phyloP scores from a whole-genome alignment of 2,797 vertebrate genomes.

The Nasua narica region DNA sequence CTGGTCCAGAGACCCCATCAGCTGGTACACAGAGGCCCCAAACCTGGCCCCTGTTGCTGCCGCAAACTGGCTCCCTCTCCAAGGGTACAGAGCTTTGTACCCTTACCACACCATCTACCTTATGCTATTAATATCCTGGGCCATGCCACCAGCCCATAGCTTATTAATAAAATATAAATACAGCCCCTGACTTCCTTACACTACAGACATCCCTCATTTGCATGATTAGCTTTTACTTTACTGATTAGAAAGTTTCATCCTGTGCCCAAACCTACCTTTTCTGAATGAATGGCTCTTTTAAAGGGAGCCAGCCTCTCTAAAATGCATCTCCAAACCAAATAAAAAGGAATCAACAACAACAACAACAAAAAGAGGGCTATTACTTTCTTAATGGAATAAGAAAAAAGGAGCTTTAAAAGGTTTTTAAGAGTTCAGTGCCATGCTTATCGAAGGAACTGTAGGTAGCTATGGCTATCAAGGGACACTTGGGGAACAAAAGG shows the following conservation, averaged over 20 bases:
- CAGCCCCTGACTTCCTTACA: not conserved
- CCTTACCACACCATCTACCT: not conserved
- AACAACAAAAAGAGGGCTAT: not conserved
- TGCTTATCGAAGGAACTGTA: not conserved
- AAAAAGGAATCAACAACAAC: not conserved
- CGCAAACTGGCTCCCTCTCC: not conserved
- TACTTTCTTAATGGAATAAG: not conserved
- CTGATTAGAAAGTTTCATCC: slow-evolving; percentile 56
- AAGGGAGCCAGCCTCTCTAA: not conserved
- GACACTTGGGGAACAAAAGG: not conserved
- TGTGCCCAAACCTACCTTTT: not conserved
- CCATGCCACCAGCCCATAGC: not conserved
- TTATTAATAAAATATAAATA: slow-evolving; percentile 55
- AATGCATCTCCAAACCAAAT: slow-evolving; percentile 1
- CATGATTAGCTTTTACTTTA: slow-evolving; percentile 67
- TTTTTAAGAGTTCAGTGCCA: not conserved
- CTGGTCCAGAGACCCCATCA: not conserved
- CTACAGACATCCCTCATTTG: slow-evolving; percentile 52
- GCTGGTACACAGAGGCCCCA: not conserved
- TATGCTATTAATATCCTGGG: not conserved
- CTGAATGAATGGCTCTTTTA: slow-evolving; percentile 37
- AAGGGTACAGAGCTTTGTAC: not conserved
- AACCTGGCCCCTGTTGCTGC: not conserved
- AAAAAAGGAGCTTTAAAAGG: not conserved
- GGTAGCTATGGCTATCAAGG: not conserved